Base-by-base conservation (phyloP, 2,888 invertebrate genomes). In the Drosophila mimetica region DNA sequence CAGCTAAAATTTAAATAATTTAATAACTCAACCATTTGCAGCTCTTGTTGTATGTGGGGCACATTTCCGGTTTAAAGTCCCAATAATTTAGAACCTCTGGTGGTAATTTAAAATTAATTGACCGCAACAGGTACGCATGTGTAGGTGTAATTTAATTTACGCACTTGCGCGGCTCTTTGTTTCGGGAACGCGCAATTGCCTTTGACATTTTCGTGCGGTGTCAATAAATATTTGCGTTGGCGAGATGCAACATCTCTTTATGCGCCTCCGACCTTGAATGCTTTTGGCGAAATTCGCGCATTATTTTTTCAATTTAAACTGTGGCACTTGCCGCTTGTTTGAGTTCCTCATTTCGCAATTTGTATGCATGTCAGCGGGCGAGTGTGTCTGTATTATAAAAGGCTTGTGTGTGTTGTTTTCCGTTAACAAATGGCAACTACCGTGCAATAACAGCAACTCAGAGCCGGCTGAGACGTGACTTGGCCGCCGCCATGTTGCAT, bases 181-280 rank as follows among this genome's bases (percentile, higher is more conserved):
- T 8, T 46, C 18, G 16, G 32, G 14, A 9, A 71, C 66, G 59
- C n/a, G 18, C 60, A 59, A 73, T 74, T 67, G 60, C 25, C 58
- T 54, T 72, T 73, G 73, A 63, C 50, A 67, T 55, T 72, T 74
- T 61, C 50, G 61, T 39, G 22, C 63, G 48, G 46, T 14, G 65
- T 25, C 55, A 74, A 79, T 72, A 80, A 77, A 83, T 81, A 77
- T 83, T 83, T 77, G 58, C 55, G 16, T 74, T 77, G 53, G 58
- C 44, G 18, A 18, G 16, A 25, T 39, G 50, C 65, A 58, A 13
- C 32, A 20, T 18, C 41, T 28, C 34, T 20, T 44, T 53, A 39
- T 30, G 46, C 34, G 4, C n/a, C 28, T 28, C 55, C 51, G 28
- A 37, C 65, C 42, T 34, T 46, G 22, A 9, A 9, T 7, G 48